Conservation (phyloP, 2,113 vertebrate genomes). For the Bothrops jararaca region DNA sequence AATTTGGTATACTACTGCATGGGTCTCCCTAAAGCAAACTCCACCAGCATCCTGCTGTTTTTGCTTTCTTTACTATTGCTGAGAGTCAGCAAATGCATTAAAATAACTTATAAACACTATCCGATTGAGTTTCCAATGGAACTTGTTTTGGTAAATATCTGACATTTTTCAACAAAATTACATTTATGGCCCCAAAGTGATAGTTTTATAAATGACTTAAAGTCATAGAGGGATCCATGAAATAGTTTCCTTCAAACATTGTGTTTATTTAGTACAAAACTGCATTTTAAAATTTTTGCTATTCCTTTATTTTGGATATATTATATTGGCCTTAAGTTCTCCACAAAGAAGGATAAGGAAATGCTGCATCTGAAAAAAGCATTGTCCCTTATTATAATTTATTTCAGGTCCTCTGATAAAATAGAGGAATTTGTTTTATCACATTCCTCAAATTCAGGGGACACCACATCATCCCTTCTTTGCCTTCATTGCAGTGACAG, state of each 20-base stretch:
- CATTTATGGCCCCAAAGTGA: background rate
- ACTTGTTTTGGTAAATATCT: slow-evolving; percentile 64
- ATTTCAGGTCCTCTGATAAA: background rate
- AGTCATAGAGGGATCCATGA: background rate
- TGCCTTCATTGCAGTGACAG: background rate
- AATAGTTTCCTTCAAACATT: background rate
- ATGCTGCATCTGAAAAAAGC: background rate
- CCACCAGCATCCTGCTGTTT: slow-evolving; percentile 68
- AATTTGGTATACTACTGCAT: slow-evolving; percentile 61
- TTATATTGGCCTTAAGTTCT: background rate
- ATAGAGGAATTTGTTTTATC: background rate
- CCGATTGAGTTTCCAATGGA: slow-evolving; percentile 69
- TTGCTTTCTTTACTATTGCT: slow-evolving; percentile 46
- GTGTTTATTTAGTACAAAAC: background rate
- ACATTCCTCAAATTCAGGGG: background rate
- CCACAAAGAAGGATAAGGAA: background rate
- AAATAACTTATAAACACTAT: slow-evolving; percentile 50
- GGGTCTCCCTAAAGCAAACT: slow-evolving; percentile 63
- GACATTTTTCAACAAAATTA: background rate
- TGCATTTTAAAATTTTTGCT: background rate
- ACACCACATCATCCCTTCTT: background rate
- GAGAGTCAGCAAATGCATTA: slow-evolving; percentile 56
- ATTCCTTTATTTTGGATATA: background rate
- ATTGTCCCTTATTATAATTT: background rate
- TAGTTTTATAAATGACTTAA: background rate